A percentile compares a stretch with the other conserved stretches of the same genome.
These are phyloP conservation scores for Diarsia rubi DNA, from an alignment of 2,888 invertebrate species.

Conservation along the genomic window DNA sequence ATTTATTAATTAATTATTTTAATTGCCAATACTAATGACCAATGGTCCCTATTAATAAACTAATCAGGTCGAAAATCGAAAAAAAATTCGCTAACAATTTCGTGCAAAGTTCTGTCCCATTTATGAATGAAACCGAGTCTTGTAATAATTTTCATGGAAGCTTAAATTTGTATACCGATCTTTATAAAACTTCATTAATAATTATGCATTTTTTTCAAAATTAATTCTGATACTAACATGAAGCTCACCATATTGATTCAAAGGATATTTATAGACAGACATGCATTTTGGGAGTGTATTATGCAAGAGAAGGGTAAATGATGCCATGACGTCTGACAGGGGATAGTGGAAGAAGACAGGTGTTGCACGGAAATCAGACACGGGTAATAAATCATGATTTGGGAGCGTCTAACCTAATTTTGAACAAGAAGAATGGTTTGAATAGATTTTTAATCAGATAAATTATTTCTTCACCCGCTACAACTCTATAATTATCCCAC, in stretches of 20 bases:
- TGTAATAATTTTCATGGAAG: slow-evolving; percentile 47
- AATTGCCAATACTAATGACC: slow-evolving; percentile 1
- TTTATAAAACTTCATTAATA: slow-evolving; percentile 2
- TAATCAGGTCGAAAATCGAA: slow-evolving; percentile 12
- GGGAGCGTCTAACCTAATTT: not conserved
- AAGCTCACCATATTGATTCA: not conserved
- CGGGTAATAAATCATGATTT: not conserved
- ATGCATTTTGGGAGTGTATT: not conserved
- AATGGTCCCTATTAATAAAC: slow-evolving; percentile 5
- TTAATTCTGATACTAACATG: slow-evolving; percentile 2
- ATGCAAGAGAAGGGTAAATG: not conserved
- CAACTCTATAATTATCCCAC: no score
- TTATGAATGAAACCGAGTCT: slow-evolving; percentile 29
- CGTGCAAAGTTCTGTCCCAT: slow-evolving; percentile 21
- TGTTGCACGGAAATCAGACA: not conserved
- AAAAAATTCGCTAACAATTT: slow-evolving; percentile 19
- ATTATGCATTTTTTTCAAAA: slow-evolving; percentile 17
- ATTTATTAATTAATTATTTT: no score
- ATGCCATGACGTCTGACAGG: no score
- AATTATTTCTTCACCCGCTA: no score
- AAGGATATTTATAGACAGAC: not conserved
- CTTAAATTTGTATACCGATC: slow-evolving; percentile 26
- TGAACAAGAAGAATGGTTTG: not conserved
- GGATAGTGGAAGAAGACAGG: not conserved
- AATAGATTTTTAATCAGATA: not conserved